Percentiles rank a stretch among this genome's conserved stretches.
Conservation (phyloP, 2,113 vertebrate genomes). For the Elanus axillaris region DNA sequence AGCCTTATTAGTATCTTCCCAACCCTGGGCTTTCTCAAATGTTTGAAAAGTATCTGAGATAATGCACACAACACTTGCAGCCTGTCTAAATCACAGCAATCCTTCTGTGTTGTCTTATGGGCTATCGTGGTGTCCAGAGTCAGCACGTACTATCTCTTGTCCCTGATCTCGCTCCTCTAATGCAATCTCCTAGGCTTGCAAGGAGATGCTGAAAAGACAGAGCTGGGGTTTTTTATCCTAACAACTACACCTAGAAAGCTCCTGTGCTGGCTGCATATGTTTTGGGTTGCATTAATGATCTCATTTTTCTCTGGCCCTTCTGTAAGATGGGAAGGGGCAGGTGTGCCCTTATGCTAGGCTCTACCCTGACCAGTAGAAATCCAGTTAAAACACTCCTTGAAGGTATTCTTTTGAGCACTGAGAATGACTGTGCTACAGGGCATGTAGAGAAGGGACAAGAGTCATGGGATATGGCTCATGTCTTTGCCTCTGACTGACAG, state of each 20-base stretch:
- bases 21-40: not conserved
- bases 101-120: not conserved
- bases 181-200: not conserved
- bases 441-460: not conserved
- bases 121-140: not conserved
- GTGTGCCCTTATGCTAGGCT: not conserved
- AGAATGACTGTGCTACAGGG: not conserved
- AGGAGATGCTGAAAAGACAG: not conserved
- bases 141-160: not conserved
- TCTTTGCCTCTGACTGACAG: not conserved
- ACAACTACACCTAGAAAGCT: not conserved
- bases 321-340: not conserved
- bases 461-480: not conserved
- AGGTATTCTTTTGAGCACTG: not conserved
- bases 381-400: not conserved
- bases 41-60: not conserved
- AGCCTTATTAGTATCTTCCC: not conserved
- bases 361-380: not conserved
- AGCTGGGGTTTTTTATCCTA: not conserved
- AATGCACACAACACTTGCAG: not conserved
- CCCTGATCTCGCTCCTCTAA: not conserved
- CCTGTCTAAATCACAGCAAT: not conserved
- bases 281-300: not conserved
- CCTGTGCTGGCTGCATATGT: not conserved
- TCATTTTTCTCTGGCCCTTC: not conserved